Evolutionary conservation across 2,113 vertebrate species (phyloP).

Genomic region (Oryzias curvinotus): DNA sequence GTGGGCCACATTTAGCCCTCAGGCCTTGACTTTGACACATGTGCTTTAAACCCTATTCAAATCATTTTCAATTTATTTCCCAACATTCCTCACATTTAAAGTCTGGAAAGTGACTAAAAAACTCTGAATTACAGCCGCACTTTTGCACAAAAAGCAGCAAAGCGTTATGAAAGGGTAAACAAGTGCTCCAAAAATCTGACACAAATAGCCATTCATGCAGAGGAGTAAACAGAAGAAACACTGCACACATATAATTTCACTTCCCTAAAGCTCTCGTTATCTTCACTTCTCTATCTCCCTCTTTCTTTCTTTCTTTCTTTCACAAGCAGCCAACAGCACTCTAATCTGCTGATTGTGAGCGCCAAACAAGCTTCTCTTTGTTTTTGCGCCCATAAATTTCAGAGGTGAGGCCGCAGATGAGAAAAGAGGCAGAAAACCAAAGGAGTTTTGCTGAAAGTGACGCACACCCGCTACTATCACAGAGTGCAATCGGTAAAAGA

Average conservation of each 20-base stretch:
- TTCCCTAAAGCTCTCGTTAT: slow-evolving; percentile 22
- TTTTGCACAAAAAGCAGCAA: not conserved
- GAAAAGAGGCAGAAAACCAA: slow-evolving; percentile 35
- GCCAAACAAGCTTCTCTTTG: slow-evolving; percentile 86
- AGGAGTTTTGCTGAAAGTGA: slow-evolving; percentile 43
- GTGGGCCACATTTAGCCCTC: too few relatives aligned
- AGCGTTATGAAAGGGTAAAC: not conserved
- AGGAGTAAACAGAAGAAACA: slow-evolving; percentile 30
- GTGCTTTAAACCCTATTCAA: not conserved
- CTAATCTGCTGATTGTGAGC: slow-evolving; percentile 80
- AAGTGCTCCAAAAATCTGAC: not conserved
- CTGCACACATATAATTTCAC: slow-evolving; percentile 20
- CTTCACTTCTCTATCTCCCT: slow-evolving; percentile 6
- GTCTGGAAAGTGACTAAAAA: not conserved
- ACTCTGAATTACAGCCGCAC: not conserved
- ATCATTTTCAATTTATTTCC: not conserved
- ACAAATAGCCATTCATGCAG: slow-evolving; percentile 40
- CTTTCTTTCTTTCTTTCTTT: slow-evolving; percentile 29
- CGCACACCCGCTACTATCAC: slow-evolving; percentile 65
- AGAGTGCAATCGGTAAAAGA: slow-evolving; percentile 60
- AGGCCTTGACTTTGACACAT: too few relatives aligned
- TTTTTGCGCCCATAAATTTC: slow-evolving; percentile 77
- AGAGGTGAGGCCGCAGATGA: slow-evolving; percentile 55
- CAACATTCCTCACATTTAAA: not conserved
- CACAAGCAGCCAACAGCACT: slow-evolving; percentile 48